Conservation (phyloP, 2,888 invertebrate genomes). For the Lottia scabra region DNA sequence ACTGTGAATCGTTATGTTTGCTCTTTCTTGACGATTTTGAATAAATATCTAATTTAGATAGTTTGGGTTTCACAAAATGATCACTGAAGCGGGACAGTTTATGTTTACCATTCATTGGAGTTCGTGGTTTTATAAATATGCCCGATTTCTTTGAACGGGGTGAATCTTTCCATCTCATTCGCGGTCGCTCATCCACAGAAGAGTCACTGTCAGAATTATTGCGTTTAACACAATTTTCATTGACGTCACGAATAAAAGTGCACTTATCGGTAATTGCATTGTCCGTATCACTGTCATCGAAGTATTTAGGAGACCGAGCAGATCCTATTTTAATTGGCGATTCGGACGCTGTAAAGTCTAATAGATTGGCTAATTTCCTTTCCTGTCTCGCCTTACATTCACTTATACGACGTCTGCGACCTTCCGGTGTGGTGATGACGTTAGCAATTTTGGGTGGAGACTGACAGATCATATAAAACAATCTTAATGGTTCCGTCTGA, state of each 20-base stretch:
- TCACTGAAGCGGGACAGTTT: neutral
- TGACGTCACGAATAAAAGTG: conserved; percentile 11
- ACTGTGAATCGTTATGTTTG: neutral
- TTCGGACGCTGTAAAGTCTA: neutral
- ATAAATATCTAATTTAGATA: neutral
- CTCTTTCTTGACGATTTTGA: neutral
- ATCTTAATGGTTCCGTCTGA: conserved; percentile 76
- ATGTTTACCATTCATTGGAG: neutral
- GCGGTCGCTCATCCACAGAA: conserved; percentile 24
- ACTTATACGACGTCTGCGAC: conserved; percentile 11
- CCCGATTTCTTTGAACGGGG: too few relatives aligned
- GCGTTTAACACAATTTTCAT: conserved; percentile 24
- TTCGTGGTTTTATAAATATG: neutral
- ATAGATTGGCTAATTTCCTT: neutral
- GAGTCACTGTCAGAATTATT: conserved; percentile 34
- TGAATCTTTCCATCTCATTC: too few relatives aligned
- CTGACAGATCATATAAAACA: conserved; percentile 72
- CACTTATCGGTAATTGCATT: neutral
- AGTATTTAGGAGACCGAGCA: neutral
- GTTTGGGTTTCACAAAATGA: neutral
- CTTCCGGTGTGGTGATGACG: conserved; percentile 19
- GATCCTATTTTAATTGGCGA: neutral
- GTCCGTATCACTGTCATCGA: neutral
- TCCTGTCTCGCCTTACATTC: conserved; percentile 20
- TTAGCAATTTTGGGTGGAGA: conserved; percentile 38